A percentile compares a stretch with the other conserved stretches of the same genome.
Conservation (phyloP, 2,797 vertebrate species). For the Lagodon rhomboides region DNA sequence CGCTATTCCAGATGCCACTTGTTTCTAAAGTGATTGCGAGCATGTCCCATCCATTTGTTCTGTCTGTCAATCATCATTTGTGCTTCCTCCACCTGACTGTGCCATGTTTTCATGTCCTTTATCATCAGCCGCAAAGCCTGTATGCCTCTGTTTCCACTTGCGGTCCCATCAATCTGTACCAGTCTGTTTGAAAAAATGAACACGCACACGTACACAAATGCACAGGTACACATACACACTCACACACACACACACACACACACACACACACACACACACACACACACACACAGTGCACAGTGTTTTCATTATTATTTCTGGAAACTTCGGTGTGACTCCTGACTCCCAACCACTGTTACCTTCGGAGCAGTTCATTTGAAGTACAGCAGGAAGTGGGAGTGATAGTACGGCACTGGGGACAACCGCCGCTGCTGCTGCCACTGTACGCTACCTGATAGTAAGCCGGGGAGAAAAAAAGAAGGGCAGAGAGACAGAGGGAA, state of each 20-base stretch:
- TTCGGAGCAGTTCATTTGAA: constrained; percentile 69
- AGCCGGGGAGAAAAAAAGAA: constrained; percentile 8
- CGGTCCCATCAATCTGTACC: constrained; percentile 29
- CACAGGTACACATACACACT: not conserved
- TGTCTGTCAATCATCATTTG: constrained; percentile 36
- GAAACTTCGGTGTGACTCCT: constrained; percentile 57
- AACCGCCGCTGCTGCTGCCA: constrained; percentile 22
- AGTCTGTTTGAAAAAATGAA: constrained; percentile 40
- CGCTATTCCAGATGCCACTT: constrained; percentile 7
- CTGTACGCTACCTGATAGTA: constrained; percentile 36
- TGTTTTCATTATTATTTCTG: constrained; percentile 52
- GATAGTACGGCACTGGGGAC: constrained; percentile 61
- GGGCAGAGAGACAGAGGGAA: constrained; percentile 11
- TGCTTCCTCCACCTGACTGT: constrained; percentile 22
- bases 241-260: constrained; percentile 10
- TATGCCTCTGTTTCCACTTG: constrained; percentile 20
- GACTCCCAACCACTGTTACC: constrained; percentile 52
- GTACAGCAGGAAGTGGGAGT: constrained; percentile 61
- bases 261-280: constrained; percentile 6
- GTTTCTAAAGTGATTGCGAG: constrained; percentile 30
- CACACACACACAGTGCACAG: constrained; percentile 2
- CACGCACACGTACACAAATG: not conserved
- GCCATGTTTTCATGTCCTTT: constrained; percentile 24
- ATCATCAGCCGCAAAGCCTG: constrained; percentile 15
- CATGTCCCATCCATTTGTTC: constrained; percentile 32